These are phyloP conservation scores for Bursaphelenchus okinawaensis DNA, from an alignment of 2,888 invertebrate genomes.

Conservation along the genomic window DNA sequence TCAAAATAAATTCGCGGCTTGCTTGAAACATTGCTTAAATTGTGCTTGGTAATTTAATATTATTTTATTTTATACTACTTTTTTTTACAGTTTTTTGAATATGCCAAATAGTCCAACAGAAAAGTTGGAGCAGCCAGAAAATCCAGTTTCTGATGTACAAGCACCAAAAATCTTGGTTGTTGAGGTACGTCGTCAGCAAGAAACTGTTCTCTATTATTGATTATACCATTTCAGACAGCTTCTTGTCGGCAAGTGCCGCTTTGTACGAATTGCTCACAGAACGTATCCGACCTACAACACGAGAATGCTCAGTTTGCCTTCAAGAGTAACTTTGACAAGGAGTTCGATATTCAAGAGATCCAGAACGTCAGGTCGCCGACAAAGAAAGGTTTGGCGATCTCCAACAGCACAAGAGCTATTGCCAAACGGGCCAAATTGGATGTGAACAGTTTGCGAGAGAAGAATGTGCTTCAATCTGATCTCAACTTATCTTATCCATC, in stretches of 20 bases:
- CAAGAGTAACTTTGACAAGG: neutral
- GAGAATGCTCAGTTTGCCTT: conserved; percentile 8
- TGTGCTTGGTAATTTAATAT: too few species aligned
- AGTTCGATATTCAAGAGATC: neutral
- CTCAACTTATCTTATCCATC: neutral
- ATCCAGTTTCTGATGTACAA: neutral
- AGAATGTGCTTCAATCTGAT: neutral
- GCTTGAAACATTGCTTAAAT: too few species aligned
- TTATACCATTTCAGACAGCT: conserved; percentile 3
- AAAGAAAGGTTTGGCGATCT: neutral
- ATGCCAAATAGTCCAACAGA: too few species aligned
- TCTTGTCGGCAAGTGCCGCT: conserved; percentile 8
- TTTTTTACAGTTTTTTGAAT: too few species aligned
- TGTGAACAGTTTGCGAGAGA: neutral
- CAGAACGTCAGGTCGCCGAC: neutral
- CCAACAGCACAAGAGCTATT: neutral
- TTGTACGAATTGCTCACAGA: conserved; percentile 4
- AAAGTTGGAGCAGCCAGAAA: too few species aligned
- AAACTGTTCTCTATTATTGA: neutral
- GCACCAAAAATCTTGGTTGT: neutral
- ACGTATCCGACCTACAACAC: conserved; percentile 7
- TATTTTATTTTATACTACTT: too few species aligned
- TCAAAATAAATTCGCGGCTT: too few species aligned
- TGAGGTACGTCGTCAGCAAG: neutral
- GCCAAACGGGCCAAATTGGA: neutral